A percentile compares a stretch with the other conserved stretches of the same genome.
Evolutionary conservation across 2,888 invertebrate genomes (phyloP).

Genomic region (Drosophila limbata): DNA sequence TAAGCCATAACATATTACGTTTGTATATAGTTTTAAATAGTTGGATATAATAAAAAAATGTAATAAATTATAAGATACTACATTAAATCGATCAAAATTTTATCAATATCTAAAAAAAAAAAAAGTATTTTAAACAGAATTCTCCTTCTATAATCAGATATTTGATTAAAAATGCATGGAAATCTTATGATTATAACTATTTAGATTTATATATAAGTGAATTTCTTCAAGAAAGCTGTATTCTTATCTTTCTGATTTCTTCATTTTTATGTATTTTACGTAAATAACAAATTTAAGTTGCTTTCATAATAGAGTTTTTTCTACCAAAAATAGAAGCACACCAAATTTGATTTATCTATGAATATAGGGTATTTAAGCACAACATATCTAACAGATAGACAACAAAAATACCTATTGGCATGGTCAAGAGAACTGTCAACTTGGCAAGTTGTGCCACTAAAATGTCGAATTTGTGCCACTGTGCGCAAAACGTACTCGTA

Average conservation of each 20-base stretch:
- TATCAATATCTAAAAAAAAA: too few species aligned
- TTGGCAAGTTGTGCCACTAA: background rate
- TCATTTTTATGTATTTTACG: too few species aligned
- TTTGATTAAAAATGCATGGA: too few species aligned
- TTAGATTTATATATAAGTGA: background rate
- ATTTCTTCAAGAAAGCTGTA: too few species aligned
- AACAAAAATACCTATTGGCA: background rate
- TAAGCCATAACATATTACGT: too few species aligned
- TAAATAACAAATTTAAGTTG: too few species aligned
- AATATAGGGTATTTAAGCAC: background rate
- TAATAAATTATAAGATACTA: background rate
- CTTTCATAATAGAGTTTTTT: too few species aligned
- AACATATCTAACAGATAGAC: background rate
- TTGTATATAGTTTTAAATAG: background rate
- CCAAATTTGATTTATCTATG: background rate
- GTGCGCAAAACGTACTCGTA: conserved; percentile 48
- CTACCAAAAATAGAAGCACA: background rate
- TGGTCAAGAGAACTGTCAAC: conserved; percentile 1
- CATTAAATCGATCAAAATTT: too few species aligned
- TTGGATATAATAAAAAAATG: background rate
- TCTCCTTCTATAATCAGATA: background rate
- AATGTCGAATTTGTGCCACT: conserved; percentile 43
- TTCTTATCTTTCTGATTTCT: too few species aligned
- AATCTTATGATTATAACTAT: background rate
- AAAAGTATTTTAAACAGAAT: too few species aligned